Percentiles rank a stretch among this genome's conserved stretches.
These are phyloP conservation scores for Schizotus pectinicornis DNA, from an alignment of 2,888 invertebrate species.

Conservation along the genomic window DNA sequence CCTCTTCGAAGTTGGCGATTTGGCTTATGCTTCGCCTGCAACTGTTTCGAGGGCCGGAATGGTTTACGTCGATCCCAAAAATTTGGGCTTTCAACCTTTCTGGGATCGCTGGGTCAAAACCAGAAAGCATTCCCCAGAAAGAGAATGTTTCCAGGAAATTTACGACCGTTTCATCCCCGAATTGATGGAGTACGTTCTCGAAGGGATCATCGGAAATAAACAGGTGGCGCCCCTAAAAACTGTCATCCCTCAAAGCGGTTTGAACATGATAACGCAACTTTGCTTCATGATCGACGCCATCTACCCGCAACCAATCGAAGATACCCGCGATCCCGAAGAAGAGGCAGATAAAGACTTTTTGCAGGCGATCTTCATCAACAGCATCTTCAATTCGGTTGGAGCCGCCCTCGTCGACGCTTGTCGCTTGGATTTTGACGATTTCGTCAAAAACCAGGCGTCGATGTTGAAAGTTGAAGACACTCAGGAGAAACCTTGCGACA, in stretches of 20 bases:
- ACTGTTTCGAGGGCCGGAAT: conserved; percentile 90
- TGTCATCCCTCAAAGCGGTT: conserved; percentile 82
- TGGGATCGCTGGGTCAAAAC: conserved; percentile 82
- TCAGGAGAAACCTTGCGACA: conserved; percentile 67
- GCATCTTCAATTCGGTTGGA: conserved; percentile 85
- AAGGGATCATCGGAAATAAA: conserved; percentile 73
- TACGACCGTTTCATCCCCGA: conserved; percentile 80
- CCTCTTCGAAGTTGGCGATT: conserved; percentile 88
- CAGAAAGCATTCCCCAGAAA: conserved; percentile 61
- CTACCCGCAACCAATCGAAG: conserved; percentile 58
- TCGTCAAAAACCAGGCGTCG: conserved; percentile 68
- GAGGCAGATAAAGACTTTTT: conserved; percentile 65
- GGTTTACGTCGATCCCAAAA: conserved; percentile 94
- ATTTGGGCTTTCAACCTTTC: conserved; percentile 83
- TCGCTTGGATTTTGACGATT: conserved; percentile 77
- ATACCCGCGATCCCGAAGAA: conserved; percentile 59
- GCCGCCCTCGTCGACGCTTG: conserved; percentile 75
- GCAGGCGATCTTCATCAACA: conserved; percentile 75
- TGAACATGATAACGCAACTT: conserved; percentile 88
- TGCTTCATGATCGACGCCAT: conserved; percentile 81
- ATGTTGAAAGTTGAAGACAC: conserved; percentile 74
- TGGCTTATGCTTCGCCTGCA: conserved; percentile 90
- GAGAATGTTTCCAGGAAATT: conserved; percentile 60
- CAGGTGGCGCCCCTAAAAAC: conserved; percentile 77
- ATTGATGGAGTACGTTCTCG: conserved; percentile 71